Percentiles rank a stretch among this genome's conserved stretches.
Evolutionary conservation across 2,797 vertebrate genomes (phyloP).

Genomic region (Myotis myotis): DNA sequence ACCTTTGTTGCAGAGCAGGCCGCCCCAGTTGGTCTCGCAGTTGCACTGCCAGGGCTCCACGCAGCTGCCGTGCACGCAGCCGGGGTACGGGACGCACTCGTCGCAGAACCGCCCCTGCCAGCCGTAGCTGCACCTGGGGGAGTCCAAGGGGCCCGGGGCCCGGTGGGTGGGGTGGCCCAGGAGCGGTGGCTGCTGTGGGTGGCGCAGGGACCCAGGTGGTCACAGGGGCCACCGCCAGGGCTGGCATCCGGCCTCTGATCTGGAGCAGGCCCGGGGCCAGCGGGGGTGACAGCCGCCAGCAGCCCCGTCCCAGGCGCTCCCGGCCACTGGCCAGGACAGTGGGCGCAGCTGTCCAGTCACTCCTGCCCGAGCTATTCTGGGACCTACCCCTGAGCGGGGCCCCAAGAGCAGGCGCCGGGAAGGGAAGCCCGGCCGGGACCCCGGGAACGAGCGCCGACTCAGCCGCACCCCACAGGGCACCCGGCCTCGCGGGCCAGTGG

Average conservation of each 20-base stretch:
- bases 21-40: conserved; percentile 99
- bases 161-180: rapidly evolving
- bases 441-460: neutral
- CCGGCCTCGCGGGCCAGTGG: rapidly evolving
- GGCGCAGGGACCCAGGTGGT: rapidly evolving
- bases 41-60: conserved; percentile 92
- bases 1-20: conserved; percentile 97
- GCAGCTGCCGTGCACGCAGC: conserved; percentile 96
- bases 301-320: neutral
- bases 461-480: neutral
- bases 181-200: neutral
- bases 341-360: conserved; percentile 87
- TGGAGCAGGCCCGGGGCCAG: neutral
- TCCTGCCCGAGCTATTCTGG: conserved; percentile 87
- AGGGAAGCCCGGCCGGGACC: conserved; percentile 25
- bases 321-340: conserved; percentile 51
- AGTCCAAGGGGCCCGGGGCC: neutral
- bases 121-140: conserved; percentile 93
- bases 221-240: neutral
- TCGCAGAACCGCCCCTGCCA: conserved; percentile 96
- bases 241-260: neutral
- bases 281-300: neutral
- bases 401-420: conserved; percentile 45
- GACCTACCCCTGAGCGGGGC: conserved; percentile 65
- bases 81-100: conserved; percentile 93